Conservation (phyloP, 2,113 vertebrate genomes). For the Caretta caretta region DNA sequence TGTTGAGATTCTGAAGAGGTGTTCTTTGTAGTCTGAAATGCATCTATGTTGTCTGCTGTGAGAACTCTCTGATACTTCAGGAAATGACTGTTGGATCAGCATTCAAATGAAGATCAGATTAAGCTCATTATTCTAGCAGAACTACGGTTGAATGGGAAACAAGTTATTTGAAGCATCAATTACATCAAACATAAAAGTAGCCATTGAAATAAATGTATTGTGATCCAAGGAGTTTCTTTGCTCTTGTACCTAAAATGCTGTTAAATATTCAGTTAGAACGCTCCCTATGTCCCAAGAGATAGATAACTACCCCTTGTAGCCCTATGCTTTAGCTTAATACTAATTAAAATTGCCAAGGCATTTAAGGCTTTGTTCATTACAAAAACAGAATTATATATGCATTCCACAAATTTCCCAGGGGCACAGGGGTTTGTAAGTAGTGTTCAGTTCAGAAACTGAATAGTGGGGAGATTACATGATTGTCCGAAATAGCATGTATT, state of each 20-base stretch:
- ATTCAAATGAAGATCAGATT: constrained; percentile 48
- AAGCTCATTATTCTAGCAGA: constrained; percentile 21
- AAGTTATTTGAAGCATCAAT: constrained; percentile 14
- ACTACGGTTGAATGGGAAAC: not conserved
- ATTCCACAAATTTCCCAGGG: not conserved
- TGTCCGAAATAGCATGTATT: not conserved
- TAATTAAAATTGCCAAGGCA: not conserved
- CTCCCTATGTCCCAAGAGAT: not conserved
- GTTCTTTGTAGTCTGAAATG: constrained; percentile 3
- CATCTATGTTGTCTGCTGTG: constrained; percentile 13
- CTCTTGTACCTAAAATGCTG: not conserved
- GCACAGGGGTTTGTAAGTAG: not conserved
- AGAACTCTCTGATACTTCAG: constrained; percentile 27
- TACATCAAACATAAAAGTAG: not conserved
- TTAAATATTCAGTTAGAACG: not conserved
- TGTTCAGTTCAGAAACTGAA: not conserved
- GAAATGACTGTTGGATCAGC: constrained; percentile 7
- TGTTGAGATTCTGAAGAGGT: constrained; percentile 1
- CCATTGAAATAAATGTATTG: not conserved
- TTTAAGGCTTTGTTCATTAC: not conserved
- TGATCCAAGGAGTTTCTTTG: not conserved
- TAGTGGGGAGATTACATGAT: not conserved
- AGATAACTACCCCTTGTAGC: not conserved
- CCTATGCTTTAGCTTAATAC: not conserved
- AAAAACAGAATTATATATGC: not conserved